Percentiles rank a stretch among this genome's conserved stretches.
Conservation (phyloP, 2,888 invertebrate genomes). For the Oscheius sp. region DNA sequence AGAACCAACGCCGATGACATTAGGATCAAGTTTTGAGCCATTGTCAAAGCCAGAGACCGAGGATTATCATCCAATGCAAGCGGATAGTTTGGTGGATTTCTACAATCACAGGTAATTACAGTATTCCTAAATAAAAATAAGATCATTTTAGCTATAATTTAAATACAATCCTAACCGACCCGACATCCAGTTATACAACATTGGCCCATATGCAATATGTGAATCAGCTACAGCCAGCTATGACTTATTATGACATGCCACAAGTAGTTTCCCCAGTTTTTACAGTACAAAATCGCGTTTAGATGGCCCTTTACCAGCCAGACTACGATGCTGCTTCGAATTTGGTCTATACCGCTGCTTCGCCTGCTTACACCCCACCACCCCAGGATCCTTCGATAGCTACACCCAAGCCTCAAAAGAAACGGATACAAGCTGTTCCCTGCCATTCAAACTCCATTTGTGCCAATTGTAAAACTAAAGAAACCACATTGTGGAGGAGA, state of each 20-base stretch:
- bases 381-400: constrained; percentile 61
- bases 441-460: constrained; percentile 64
- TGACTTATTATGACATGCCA: constrained; percentile 36
- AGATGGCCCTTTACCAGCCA: constrained; percentile 28
- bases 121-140: neutral
- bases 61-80: constrained; percentile 36
- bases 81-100: constrained; percentile 33
- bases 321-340: constrained; percentile 6
- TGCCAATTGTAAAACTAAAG: constrained; percentile 61
- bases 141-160: neutral
- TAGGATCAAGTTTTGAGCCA: constrained; percentile 7
- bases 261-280: neutral
- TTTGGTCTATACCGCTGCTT: neutral
- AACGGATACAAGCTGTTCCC: constrained; percentile 50
- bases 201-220: constrained; percentile 23
- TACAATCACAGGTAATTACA: constrained; percentile 14
- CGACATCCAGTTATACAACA: constrained; percentile 26
- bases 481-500: constrained; percentile 61
- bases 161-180: constrained; percentile 12
- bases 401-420: constrained; percentile 53
- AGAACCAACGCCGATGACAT: neutral
- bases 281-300: neutral
- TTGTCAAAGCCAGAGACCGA: constrained; percentile 16
- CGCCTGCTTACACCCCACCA: constrained; percentile 49
- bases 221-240: constrained; percentile 13